These are phyloP conservation scores for Dastarcus helophoroides DNA, from an alignment of 2,888 invertebrate genomes.

Conservation along the genomic window DNA sequence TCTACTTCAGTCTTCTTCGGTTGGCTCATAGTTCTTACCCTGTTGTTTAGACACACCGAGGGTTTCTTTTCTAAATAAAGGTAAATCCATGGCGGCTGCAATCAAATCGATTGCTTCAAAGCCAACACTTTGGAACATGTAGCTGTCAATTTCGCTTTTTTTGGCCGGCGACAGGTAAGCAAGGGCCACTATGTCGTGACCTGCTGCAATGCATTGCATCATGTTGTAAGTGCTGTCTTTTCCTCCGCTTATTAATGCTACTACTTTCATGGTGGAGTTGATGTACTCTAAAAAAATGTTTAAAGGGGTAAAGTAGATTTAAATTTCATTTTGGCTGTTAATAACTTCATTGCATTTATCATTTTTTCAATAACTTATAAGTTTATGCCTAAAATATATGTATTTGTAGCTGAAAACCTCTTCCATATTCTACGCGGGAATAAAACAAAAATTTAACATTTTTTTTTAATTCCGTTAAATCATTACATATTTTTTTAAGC, in stretches of 20 bases:
- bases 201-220: conserved; percentile 94
- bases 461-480: too few species aligned
- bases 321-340: too few species aligned
- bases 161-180: conserved; percentile 86
- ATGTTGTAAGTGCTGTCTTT: conserved; percentile 99
- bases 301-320: too few species aligned
- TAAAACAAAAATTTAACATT: too few species aligned
- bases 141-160: conserved; percentile 57
- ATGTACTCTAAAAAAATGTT: too few species aligned
- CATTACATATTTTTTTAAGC: too few species aligned
- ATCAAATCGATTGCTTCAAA: conserved; percentile 87
- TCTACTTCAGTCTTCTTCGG: conserved; percentile 89
- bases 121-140: conserved; percentile 99
- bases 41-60: conserved; percentile 72
- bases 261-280: conserved; percentile 88
- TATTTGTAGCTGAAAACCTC: too few species aligned
- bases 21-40: conserved; percentile 67
- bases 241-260: conserved; percentile 90
- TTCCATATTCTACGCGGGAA: too few species aligned
- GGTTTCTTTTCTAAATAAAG: conserved; percentile 76
- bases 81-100: conserved; percentile 88
- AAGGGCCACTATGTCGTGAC: conserved; percentile 89
- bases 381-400: too few species aligned
- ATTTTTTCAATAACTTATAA: too few species aligned
- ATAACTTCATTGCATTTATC: too few species aligned